Base-by-base conservation (phyloP, 2,113 vertebrate species). In the Eulacestoma nigropectus region DNA sequence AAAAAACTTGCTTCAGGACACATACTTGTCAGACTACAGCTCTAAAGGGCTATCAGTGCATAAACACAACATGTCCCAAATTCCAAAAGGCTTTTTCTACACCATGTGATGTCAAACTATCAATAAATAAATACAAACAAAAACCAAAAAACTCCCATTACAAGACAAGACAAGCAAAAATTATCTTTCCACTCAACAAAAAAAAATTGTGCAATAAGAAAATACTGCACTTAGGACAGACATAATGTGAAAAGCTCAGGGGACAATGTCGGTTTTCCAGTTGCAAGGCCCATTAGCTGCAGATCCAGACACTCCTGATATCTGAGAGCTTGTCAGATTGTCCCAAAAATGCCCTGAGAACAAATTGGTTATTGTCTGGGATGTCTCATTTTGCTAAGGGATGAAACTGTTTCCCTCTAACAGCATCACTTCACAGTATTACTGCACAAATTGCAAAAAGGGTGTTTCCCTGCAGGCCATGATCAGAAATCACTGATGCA, bases 401-500 rank as follows among this genome's bases (percentile, higher is more conserved):
- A 91, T 92, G 39, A 70, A 87, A 83, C 70, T 46, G 29, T 56
- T 70, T 49, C 39, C 56, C 47, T 16, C 70, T 55, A 80, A 94
- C 46, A 50, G 21, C 22, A 87, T n/a, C 49, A 59, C 76, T 94
- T 86, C 75, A 59, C 21, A 56, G 35, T 11, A 73, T 47, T 75
- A 72, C 46, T 72, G 78, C 62, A 53, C 68, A 95, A 91, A 93
- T 46, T 46, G 44, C 32, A 91, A 69, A 82, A 91, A 74, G 14
- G 57, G 80, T 82, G 78, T 91, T 89, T 95, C 62, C 85, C 72
- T 96, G 73, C 29, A 86, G 84, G 79, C 49, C 94, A 64, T 9
- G 21, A 73, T 65, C 89, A 80, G 91, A 91, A 96, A 84, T 14
- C 64, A 47, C 33, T 80, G 39, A 95, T 85, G 93, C 78, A 94